Evolutionary conservation across 2,113 vertebrate genomes (phyloP).

Genomic region (Dascyllus trimaculatus): DNA sequence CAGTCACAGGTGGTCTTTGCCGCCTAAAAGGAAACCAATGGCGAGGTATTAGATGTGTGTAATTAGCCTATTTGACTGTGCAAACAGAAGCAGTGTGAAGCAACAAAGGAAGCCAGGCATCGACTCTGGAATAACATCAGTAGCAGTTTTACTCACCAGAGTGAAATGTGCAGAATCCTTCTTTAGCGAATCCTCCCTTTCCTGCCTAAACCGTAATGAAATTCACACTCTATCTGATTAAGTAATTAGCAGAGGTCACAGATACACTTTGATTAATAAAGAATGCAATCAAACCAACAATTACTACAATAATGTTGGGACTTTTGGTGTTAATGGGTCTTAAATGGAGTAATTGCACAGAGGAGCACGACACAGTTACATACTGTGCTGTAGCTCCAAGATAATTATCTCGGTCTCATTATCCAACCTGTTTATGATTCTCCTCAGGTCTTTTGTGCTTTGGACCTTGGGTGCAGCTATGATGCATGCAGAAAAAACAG

Average conservation of each 20-base stretch:
- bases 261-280: slow-evolving; percentile 63
- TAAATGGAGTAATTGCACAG: slow-evolving; percentile 66
- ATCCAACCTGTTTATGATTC: slow-evolving; percentile 68
- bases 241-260: slow-evolving; percentile 59
- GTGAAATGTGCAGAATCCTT: slow-evolving; percentile 1
- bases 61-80: slow-evolving; percentile 57
- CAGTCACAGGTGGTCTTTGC: slow-evolving; percentile 58
- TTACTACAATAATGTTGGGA: slow-evolving; percentile 49
- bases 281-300: slow-evolving; percentile 58
- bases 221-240: slow-evolving; percentile 30
- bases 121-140: slow-evolving; percentile 20
- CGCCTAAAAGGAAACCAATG: slow-evolving; percentile 36
- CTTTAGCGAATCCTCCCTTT: slow-evolving; percentile 6
- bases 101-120: neutral
- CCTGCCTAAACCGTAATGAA: neutral
- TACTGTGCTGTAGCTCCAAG: slow-evolving; percentile 59
- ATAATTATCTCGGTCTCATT: slow-evolving; percentile 72
- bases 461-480: slow-evolving; percentile 17
- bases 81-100: slow-evolving; percentile 19
- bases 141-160: neutral
- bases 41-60: slow-evolving; percentile 50
- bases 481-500: slow-evolving; percentile 29
- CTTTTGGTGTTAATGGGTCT: slow-evolving; percentile 66
- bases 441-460: slow-evolving; percentile 48
- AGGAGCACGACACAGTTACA: slow-evolving; percentile 43